Conservation (phyloP, 1,140 invertebrate species). For the Bombus superbus region DNA sequence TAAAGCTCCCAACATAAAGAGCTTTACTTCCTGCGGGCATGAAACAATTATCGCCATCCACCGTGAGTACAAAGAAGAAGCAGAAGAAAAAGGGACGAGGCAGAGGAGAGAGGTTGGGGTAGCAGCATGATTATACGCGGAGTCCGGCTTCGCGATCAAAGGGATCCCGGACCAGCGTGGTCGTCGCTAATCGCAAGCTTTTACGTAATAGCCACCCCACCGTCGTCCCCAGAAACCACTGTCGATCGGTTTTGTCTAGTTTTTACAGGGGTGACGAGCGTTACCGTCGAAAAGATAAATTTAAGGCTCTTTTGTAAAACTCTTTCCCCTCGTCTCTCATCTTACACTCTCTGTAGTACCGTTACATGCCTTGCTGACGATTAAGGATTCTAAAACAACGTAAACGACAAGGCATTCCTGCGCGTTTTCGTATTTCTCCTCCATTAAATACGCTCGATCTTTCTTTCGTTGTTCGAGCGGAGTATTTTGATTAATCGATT, state of each 20-base stretch:
- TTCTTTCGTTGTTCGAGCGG: accelerated
- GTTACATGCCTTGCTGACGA: neutral
- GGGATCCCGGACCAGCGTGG: conserved; percentile 54
- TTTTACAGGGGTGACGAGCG: conserved; percentile 33
- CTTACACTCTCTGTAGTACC: neutral
- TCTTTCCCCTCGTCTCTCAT: neutral
- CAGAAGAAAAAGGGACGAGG: conserved; percentile 56
- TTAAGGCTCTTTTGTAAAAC: conserved; percentile 38
- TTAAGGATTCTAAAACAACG: conserved; percentile 22
- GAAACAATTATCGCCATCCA: conserved; percentile 74
- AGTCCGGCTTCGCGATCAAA: conserved; percentile 70
- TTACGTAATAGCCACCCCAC: conserved; percentile 59
- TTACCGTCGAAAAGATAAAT: conserved; percentile 42
- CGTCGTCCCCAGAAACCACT: conserved; percentile 25
- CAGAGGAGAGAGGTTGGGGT: conserved; percentile 1
- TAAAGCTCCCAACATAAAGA: conserved; percentile 75
- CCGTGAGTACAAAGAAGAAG: conserved; percentile 60
- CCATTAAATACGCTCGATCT: neutral
- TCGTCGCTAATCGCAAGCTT: conserved; percentile 69
- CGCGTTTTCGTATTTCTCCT: neutral
- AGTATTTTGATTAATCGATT: neutral
- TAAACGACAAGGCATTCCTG: neutral
- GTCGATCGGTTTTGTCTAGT: conserved; percentile 53
- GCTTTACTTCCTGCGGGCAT: conserved; percentile 72
- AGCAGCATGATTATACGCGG: conserved; percentile 61